These are phyloP conservation scores for Discoglossus pictus DNA, from an alignment of 2,797 vertebrate species.

Conservation along the genomic window DNA sequence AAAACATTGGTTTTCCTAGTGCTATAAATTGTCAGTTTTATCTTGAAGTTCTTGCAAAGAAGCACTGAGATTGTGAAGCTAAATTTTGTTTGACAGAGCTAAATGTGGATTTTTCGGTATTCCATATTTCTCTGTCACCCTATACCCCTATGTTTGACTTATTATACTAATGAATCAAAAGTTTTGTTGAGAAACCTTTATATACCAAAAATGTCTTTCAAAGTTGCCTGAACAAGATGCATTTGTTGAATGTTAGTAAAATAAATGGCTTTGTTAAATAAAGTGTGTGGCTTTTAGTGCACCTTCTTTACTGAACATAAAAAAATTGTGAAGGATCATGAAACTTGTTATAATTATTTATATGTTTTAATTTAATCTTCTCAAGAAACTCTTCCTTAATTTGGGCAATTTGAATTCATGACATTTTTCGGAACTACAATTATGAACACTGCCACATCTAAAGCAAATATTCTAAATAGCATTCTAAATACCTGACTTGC, in stretches of 20 bases:
- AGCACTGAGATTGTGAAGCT: background rate
- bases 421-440: background rate
- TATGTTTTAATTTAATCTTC: background rate
- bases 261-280: background rate
- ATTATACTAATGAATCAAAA: conserved; percentile 9
- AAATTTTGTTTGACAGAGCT: conserved; percentile 5
- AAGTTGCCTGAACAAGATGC: conserved; percentile 2
- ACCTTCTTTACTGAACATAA: background rate
- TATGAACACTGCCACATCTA: background rate
- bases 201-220: conserved; percentile 10
- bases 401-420: background rate
- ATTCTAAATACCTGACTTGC: background rate
- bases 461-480: conserved; percentile 14
- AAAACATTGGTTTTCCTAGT: background rate
- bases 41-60: background rate
- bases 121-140: conserved; percentile 4
- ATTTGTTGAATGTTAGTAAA: conserved; percentile 2
- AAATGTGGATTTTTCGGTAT: conserved; percentile 1
- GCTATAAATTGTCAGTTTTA: conserved; percentile 5
- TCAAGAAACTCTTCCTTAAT: background rate
- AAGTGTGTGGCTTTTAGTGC: background rate
- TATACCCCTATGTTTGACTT: conserved; percentile 1
- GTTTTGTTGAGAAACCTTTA: background rate
- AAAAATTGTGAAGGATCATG: conserved; percentile 4
- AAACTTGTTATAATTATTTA: conserved; percentile 4